Evolutionary conservation across 2,888 invertebrate species (phyloP).

Genomic region (Oegoconia quadripuncta): DNA sequence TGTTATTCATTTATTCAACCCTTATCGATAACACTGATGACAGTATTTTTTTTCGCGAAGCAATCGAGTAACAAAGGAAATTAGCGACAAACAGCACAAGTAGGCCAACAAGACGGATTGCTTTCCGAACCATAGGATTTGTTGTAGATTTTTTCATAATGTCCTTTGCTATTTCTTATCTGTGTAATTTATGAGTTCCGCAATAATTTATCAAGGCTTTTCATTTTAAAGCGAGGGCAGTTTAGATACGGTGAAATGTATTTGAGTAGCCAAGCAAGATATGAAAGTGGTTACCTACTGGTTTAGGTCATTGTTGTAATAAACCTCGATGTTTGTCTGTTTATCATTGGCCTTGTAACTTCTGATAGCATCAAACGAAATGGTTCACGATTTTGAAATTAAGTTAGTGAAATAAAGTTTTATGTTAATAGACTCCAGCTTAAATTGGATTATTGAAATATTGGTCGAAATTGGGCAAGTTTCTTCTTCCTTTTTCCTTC

Average conservation of each 20-base stretch:
- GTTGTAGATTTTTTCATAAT: conserved; percentile 23
- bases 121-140: conserved; percentile 19
- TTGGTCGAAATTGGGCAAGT: too few species aligned
- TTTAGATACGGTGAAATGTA: conserved; percentile 16
- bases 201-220: conserved; percentile 26
- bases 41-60: conserved; percentile 25
- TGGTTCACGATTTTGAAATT: too few species aligned
- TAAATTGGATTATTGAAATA: too few species aligned
- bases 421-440: too few species aligned
- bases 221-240: conserved; percentile 10
- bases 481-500: too few species aligned
- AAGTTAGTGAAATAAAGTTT: too few species aligned
- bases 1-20: conserved; percentile 52
- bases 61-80: conserved; percentile 15
- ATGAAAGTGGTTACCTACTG: background rate
- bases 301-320: too few species aligned
- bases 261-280: conserved; percentile 4
- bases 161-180: conserved; percentile 24
- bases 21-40: conserved; percentile 45
- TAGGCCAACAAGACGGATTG: conserved; percentile 25
- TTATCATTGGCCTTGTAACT: too few species aligned
- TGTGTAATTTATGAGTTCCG: conserved; percentile 29
- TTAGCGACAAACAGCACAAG: conserved; percentile 23
- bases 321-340: too few species aligned
- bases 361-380: too few species aligned